Percentiles rank a stretch among this genome's conserved stretches.
Conservation (phyloP, 2,888 invertebrate species). For the Nymphalis polychloros region DNA sequence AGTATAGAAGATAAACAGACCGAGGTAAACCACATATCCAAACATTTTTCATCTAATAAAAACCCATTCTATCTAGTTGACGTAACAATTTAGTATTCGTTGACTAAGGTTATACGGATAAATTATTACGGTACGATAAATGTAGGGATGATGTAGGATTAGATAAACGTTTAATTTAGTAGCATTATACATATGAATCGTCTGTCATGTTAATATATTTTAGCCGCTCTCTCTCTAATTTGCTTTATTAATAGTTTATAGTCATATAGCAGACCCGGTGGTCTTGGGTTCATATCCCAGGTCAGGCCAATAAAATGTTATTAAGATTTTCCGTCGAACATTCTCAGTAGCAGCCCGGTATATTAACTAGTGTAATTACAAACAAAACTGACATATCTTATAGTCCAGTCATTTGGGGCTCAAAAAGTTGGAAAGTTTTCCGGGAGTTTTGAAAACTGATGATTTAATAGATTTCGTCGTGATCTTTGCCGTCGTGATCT, state of each 20-base stretch:
- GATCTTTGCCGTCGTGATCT: too few species aligned
- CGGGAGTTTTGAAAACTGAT: too few species aligned
- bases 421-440: too few species aligned
- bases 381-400: too few species aligned
- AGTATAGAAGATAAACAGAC: conserved; percentile 41
- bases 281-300: too few species aligned
- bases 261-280: too few species aligned
- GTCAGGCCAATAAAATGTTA: too few species aligned
- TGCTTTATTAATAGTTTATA: neutral
- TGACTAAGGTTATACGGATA: conserved; percentile 27
- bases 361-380: too few species aligned
- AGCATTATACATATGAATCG: conserved; percentile 5
- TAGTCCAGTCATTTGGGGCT: too few species aligned
- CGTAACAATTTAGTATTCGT: conserved; percentile 23
- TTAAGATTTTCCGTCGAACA: too few species aligned
- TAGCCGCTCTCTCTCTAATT: neutral
- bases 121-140: conserved; percentile 23
- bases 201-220: neutral
- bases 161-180: conserved; percentile 13
- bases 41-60: conserved; percentile 12
- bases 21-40: conserved; percentile 36
- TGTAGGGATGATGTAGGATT: conserved; percentile 14
- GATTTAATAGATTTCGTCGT: too few species aligned
- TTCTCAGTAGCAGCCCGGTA: too few species aligned
- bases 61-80: conserved; percentile 18